Percentiles rank a stretch among this genome's conserved stretches.
Conservation (phyloP, 2,113 vertebrate species). For the Cynocephalus volans region DNA sequence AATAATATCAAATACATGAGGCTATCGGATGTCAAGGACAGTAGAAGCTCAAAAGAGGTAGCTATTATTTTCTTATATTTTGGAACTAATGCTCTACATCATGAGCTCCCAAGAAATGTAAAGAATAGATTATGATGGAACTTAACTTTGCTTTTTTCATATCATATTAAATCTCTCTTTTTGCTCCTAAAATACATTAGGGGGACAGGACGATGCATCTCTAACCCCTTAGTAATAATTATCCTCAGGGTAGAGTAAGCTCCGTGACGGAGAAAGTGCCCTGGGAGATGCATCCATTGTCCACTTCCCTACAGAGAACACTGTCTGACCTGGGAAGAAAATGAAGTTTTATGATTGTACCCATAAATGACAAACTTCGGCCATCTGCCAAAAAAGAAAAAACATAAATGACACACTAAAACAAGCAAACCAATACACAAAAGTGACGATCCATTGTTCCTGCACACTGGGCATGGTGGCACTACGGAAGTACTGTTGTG, state of each 20-base stretch:
- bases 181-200: not conserved
- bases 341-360: not conserved
- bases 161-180: not conserved
- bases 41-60: not conserved
- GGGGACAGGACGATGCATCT: not conserved
- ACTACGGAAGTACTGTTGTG: not conserved
- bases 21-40: not conserved
- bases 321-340: not conserved
- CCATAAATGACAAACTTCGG: not conserved
- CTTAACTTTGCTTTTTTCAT: not conserved
- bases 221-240: not conserved
- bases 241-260: not conserved
- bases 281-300: not conserved
- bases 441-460: not conserved
- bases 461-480: not conserved
- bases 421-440: not conserved
- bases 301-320: not conserved
- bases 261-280: not conserved
- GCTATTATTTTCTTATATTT: not conserved
- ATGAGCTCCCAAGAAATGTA: not conserved
- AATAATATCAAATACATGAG: not conserved
- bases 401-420: not conserved
- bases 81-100: not conserved
- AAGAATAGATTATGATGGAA: not conserved
- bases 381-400: too few species aligned